phyloP scores from a whole-genome alignment of 2,797 vertebrate genomes.

The Varecia variegata region DNA sequence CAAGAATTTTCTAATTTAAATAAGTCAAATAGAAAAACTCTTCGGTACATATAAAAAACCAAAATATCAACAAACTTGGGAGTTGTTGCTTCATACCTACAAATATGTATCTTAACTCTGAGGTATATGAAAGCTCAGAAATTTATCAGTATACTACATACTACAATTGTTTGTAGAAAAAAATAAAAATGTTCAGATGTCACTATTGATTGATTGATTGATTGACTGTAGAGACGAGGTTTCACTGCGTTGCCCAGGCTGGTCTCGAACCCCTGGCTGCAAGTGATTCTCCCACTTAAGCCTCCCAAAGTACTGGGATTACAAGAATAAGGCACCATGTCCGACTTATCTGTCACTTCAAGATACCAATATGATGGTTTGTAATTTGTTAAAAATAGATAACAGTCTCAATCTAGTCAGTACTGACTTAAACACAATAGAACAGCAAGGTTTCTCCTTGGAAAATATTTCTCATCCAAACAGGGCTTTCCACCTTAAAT shows the following conservation, averaged over 20 bases:
- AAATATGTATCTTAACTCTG: not conserved
- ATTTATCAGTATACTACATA: not conserved
- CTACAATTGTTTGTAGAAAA: not conserved
- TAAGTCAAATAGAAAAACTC: constrained; percentile 43
- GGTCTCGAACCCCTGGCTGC: not conserved
- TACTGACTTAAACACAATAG: not conserved
- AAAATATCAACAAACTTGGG: not conserved
- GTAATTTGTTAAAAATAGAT: not conserved
- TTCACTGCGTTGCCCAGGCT: not conserved
- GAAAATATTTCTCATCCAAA: constrained; percentile 29
- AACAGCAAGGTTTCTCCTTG: not conserved
- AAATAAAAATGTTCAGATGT: not conserved
- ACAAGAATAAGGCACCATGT: not conserved
- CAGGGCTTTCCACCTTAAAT: not conserved
- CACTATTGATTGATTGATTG: not conserved
- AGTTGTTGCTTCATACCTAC: constrained; percentile 5
- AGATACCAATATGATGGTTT: not conserved
- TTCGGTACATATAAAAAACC: not conserved
- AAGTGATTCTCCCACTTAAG: not conserved
- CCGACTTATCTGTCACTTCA: not conserved
- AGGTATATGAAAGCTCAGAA: not conserved
- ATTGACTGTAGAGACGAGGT: not conserved
- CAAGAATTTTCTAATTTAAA: constrained; percentile 39
- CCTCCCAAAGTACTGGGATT: not conserved
- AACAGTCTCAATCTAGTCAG: not conserved